Base-by-base conservation (phyloP, 2,888 invertebrate species). In the Cephus runcator region DNA sequence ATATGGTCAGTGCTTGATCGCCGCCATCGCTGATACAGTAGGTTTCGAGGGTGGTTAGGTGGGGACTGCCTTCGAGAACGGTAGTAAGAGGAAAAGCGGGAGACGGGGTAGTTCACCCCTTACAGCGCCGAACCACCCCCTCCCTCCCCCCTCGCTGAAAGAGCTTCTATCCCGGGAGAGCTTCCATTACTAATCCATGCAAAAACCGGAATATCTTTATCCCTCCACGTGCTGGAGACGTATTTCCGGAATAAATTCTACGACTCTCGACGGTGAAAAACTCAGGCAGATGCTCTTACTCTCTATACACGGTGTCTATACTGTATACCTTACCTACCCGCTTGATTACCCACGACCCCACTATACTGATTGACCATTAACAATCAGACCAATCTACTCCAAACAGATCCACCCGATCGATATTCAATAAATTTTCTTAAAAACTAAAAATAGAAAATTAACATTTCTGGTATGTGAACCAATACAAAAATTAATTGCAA, bases 161-260 rank as follows among this genome's bases (percentile, higher is more conserved):
- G 90, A 88, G 89, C 89, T 87, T 73, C 80, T 82, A 90, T 90
- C 89, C 90, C 89, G 86, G 87, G 89, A 87, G 90, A 90, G 90
- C 90, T 90, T 90, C 90, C 90, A 90, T 90, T 91, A 90, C 91
- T 90, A 91, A 91, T 90, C 90, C 90, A 91, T 90, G 91, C 91
- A 91, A 91, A 91, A 91, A 90, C 90, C 91, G 88, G 90, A 91
- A 90, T 91, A 91, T 90, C 90, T 90, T 90, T 90, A 91, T 90
- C 90, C 89, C 87, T 88, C 87, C 86, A 87, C 87, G 85, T 87
- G 87, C 89, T 85, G 89, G 88, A 88, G 88, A 90, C 90, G 90
- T 91, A 90, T 90, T 90, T 90, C 90, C 90, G 89, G 90, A 90
- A 90, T 91, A 90, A 90, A 90, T 89, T 90, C 88, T 85, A 74